Percentiles rank a stretch among this genome's conserved stretches.
Evolutionary conservation across 30 jellyfish, hydroid and myxozoan genomes (phyloP).

Genomic region (Euphysa ruthae): DNA sequence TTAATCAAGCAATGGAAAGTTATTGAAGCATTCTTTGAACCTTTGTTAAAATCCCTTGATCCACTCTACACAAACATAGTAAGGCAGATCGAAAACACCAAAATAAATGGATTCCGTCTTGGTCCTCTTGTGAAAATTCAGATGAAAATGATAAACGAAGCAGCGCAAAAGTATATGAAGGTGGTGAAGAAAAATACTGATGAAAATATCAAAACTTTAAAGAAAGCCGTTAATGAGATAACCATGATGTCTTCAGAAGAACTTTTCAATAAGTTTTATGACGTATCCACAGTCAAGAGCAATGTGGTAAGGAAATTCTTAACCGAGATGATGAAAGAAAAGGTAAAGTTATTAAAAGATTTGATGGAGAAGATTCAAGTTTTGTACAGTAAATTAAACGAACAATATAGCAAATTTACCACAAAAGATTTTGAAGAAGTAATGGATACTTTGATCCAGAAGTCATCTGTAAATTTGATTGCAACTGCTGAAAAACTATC

Average conservation of each 20-base stretch:
- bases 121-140: conserved; percentile 15
- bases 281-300: conserved; percentile 3
- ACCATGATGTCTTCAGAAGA: conserved; percentile 52
- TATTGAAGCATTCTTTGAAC: conserved; percentile 33
- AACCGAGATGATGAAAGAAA: background rate
- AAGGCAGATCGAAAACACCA: conserved; percentile 42
- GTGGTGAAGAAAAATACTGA: background rate
- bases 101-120: conserved; percentile 5
- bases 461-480: conserved; percentile 21
- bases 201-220: conserved; percentile 4
- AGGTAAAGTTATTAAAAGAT: background rate
- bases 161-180: conserved; percentile 12
- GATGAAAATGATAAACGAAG: background rate
- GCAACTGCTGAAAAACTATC: conserved; percentile 35
- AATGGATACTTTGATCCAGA: conserved; percentile 7
- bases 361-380: background rate
- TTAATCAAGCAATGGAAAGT: conserved; percentile 1
- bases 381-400: background rate
- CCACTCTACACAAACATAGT: conserved; percentile 43
- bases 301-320: conserved; percentile 5
- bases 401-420: background rate
- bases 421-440: conserved; percentile 37
- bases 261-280: conserved; percentile 33
- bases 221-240: conserved; percentile 10
- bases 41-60: conserved; percentile 47